Conservation (phyloP, 2,113 vertebrate species). For the Aplodontia rufa region DNA sequence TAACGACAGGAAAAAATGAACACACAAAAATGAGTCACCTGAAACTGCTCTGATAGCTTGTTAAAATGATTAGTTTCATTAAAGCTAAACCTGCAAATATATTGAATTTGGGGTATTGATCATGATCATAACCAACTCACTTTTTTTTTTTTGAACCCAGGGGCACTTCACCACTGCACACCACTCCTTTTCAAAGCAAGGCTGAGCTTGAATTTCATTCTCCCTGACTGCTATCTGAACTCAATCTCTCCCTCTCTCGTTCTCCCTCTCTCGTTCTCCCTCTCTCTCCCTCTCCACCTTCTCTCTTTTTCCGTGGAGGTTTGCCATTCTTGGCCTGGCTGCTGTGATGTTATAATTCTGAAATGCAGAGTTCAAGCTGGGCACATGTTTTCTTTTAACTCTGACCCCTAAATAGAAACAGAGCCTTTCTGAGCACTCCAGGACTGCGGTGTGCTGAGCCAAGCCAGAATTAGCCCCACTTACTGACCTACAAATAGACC, state of each 20-base stretch:
- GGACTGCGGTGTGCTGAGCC: conserved; percentile 44
- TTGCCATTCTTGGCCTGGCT: neutral
- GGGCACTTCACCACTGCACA: no score
- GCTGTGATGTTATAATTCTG: conserved; percentile 1
- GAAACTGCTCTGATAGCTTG: neutral
- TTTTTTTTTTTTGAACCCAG: no score
- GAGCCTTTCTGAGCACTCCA: conserved; percentile 58
- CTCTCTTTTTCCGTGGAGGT: neutral
- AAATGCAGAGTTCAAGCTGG: conserved; percentile 35
- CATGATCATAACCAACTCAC: neutral
- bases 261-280: neutral
- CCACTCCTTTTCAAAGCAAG: conserved; percentile 4
- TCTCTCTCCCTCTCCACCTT: neutral
- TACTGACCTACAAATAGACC: conserved; percentile 63
- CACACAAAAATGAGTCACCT: neutral
- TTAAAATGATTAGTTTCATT: neutral
- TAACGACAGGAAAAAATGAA: neutral
- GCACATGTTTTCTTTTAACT: conserved; percentile 59
- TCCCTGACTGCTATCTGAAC: neutral
- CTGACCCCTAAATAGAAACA: conserved; percentile 67
- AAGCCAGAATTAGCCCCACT: conserved; percentile 50
- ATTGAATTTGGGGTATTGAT: neutral
- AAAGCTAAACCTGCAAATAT: neutral
- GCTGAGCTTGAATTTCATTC: neutral
- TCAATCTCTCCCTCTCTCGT: neutral